Base-by-base conservation (phyloP, 23 tunicate genomes). In the Styela clava region DNA sequence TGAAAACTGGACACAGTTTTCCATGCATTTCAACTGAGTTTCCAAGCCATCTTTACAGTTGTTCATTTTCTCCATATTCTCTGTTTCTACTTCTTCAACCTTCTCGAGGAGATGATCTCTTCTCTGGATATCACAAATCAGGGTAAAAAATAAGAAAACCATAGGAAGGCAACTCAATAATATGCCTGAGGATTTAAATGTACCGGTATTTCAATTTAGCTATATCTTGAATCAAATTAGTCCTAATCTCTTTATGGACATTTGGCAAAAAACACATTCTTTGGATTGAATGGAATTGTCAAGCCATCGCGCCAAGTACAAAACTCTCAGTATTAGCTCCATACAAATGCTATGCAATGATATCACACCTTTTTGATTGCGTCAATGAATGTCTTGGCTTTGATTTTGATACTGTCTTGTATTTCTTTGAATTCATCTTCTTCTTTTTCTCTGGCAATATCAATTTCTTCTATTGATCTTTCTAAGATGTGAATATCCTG, bases 1-100 rank as follows among this genome's bases (percentile, higher is more conserved):
- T 23, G 87, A 69, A 2, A 88, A 31, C 34, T 88, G 86, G n/a
- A 63, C 35, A 69, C 83, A 83, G 74, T 86, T 86, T 61, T 52
- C 51, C 69, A 80, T 79, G 84, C 85, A 70, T 70, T 73, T 71
- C 23, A 79, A 44, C 33, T 86, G 85, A 22, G 62, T 35, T 35
- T 79, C 80, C 24, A 86, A 63, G 0, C 71, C 63, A 31, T 72
- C 89, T 63, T 67, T 79, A 33, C 69, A 24, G 29, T 37, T 22
- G 30, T 33, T 30, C 16, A 85, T 68, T 16, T 68, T 44, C 30
- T 31, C 26, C 2, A 76, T 16, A 36, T 87, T 82, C 27, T 68
- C 44, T 26, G 22, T 74, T 34, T 64, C 27, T 26, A 26, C 78
- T 28, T 64, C 69, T 74, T 67, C 77, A 22, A 82, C 29, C 23